Evolutionary conservation across 1,140 invertebrate genomes (phyloP), one percentile per base, ranked within the genome.

Genomic region (Drosophila pruinosa): DNA sequence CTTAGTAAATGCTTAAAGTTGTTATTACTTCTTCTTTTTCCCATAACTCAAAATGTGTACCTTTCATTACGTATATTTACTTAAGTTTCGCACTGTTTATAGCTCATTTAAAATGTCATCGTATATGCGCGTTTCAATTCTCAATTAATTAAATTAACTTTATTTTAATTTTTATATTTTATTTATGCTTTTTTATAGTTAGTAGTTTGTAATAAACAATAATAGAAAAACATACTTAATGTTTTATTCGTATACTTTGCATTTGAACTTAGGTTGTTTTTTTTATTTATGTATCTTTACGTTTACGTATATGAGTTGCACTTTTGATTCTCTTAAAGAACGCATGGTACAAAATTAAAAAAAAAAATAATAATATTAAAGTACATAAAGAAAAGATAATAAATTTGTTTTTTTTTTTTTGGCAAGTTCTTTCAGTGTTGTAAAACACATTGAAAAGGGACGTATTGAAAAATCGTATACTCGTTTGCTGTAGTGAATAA

Each of bases 251-350:
- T 91, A 91, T 91, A 91, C 90, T 90, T 91, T 89, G 86, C 81
- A 90, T 91, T 91, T 91, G 90, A 91, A 91, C 90, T 91, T 78
- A 91, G 85, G 90, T 91, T 82, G 79, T 76, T 72, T 79, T 89
- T 77, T 72, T 50, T 72, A 69, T 21, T 65, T 72, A 56, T 83
- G 61, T 74, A 61, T 75, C 61, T 62, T 83, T 65, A 75, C 48
- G 26, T 72, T 86, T 86, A 88, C 81, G 81, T 86, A 86, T 86
- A 81, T 86, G 77, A 83, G 81, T 86, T 86, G 77, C 80, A 81
- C 57, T 69, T 47, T 72, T 53, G 43, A 64, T 63, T 70, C 62
- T 71, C 56, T 45, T 47, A 12, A 36, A 56, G 62, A 72, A 69
- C 36, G 47, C 15, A 43, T 71, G n/a, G n/a, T n/a, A n/a, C 57